phyloP scores from a whole-genome alignment of 1,140 invertebrate species.

The Platyscapa corneri region DNA sequence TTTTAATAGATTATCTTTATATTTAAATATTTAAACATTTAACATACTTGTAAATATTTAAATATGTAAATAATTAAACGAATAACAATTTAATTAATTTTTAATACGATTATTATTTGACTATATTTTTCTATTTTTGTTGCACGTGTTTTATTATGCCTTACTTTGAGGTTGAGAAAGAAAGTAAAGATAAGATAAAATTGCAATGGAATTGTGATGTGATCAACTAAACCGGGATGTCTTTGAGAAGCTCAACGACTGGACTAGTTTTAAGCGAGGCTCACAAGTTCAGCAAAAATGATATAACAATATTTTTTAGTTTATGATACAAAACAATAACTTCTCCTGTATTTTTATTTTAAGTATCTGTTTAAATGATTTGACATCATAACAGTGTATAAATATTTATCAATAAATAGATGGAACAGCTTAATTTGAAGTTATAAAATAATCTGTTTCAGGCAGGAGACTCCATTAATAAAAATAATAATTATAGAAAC shows the following conservation, averaged over 20 bases:
- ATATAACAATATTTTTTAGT: slow-evolving; percentile 34
- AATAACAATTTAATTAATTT: slow-evolving; percentile 45
- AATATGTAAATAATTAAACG: slow-evolving; percentile 41
- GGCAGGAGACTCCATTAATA: slow-evolving; percentile 33
- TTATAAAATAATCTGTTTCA: slow-evolving; percentile 37
- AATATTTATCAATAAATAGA: slow-evolving; percentile 47
- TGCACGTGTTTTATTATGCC: slow-evolving; percentile 50
- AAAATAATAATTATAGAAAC: slow-evolving; percentile 44
- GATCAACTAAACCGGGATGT: slow-evolving; percentile 43
- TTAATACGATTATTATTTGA: slow-evolving; percentile 46
- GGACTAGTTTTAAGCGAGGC: slow-evolving; percentile 51
- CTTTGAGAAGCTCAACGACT: slow-evolving; percentile 47
- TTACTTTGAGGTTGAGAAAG: slow-evolving; percentile 41
- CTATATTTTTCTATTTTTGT: slow-evolving; percentile 48
- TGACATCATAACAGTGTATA: slow-evolving; percentile 22
- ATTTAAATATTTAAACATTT: slow-evolving; percentile 46
- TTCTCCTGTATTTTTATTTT: slow-evolving; percentile 30
- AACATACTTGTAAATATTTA: slow-evolving; percentile 17
- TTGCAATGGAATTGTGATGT: slow-evolving; percentile 42
- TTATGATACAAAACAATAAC: slow-evolving; percentile 25
- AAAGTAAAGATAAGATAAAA: slow-evolving; percentile 30
- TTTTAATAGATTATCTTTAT: slow-evolving; percentile 33
- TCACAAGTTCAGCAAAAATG: slow-evolving; percentile 47
- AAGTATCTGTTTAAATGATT: slow-evolving; percentile 33
- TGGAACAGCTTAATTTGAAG: slow-evolving; percentile 29